Base-by-base conservation (phyloP, 2,888 invertebrate genomes). In the Ptilodon capucinus region DNA sequence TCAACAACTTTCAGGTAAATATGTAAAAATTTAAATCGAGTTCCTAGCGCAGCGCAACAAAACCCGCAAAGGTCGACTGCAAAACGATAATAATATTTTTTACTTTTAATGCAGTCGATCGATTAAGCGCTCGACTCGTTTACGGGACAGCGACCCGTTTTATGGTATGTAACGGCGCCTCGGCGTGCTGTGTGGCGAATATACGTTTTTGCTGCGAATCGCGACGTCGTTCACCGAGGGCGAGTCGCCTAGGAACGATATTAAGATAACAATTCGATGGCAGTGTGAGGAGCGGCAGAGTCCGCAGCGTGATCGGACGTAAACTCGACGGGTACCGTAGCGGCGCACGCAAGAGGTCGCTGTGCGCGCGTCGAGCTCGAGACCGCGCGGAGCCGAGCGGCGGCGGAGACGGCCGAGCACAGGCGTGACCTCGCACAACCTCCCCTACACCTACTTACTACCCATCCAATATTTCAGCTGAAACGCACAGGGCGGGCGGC, bases 351-450 rank as follows among this genome's bases (percentile, higher is more conserved):
- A 81, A 77, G 84, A 79, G 84, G 82, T 76, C 77, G 79, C 80
- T 76, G 75, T 76, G 80, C 82, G 79, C 80, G 80, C 82, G 84
- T 76, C 83, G 85, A 76, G 68, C 84, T 76, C 83, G 85, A 76
- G 68, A 60, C 67, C 53, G 85, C 76, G 48, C 79, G 83, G 50
- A 77, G 71, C 55, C 86, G 87, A 62, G 71, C 64, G 52, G 44
- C 46, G 46, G 58, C 83, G 63, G 77, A 81, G 51, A 73, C 81
- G 52, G 79, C 82, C 71, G 84, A 80, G 58, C 78, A 71, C 74
- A 84, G 83, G 80, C 90, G 89, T 85, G 86, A 83, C 85, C 92
- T 83, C 85, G 88, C 81, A 76, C 91, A 84, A 68, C 91, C 87
- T 70, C 90, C 82, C 69, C 81, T 75, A n/a, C n/a, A n/a, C n/a